Percentiles rank a stretch among this genome's conserved stretches.
Conservation (phyloP, 1,140 invertebrate genomes). For the Vollenhovia emeryi region DNA sequence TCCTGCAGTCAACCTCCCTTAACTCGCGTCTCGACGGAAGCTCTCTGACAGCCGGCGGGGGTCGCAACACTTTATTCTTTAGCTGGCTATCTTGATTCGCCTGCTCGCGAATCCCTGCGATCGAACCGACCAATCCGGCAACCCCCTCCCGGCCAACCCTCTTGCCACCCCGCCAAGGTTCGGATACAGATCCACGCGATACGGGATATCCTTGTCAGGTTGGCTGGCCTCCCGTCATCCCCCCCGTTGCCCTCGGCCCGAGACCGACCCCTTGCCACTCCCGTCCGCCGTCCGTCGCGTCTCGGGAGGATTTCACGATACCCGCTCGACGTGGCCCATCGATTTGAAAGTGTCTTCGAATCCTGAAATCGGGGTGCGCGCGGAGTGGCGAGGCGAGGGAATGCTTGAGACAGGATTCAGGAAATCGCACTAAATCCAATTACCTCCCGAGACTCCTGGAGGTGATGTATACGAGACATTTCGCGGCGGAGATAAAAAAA, state of each 20-base stretch:
- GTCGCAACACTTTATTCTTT: constrained; percentile 51
- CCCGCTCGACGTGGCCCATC: constrained; percentile 47
- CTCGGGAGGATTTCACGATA: constrained; percentile 59
- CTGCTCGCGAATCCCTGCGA: constrained; percentile 27
- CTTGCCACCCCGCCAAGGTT: constrained; percentile 11
- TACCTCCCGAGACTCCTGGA: constrained; percentile 47
- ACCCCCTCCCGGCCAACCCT: neutral
- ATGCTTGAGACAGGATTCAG: constrained; percentile 8
- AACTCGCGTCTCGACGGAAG: constrained; percentile 13
- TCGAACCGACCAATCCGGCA: constrained; percentile 23
- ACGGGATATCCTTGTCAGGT: constrained; percentile 52
- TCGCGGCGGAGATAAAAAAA: neutral
- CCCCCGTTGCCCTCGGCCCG: constrained; percentile 1
- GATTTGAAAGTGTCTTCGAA: constrained; percentile 62
- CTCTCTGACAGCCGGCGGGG: constrained; percentile 17
- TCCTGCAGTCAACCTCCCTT: neutral
- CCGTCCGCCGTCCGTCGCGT: constrained; percentile 24
- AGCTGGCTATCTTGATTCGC: constrained; percentile 50
- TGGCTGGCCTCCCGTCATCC: neutral
- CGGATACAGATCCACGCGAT: constrained; percentile 32
- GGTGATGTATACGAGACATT: constrained; percentile 38
- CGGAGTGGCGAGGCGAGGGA: neutral
- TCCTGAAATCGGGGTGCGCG: constrained; percentile 9
- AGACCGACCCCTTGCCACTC: constrained; percentile 2
- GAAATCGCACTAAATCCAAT: constrained; percentile 63